These are phyloP conservation scores for Calameuta pallipes DNA, from an alignment of 2,888 invertebrate species.

Conservation along the genomic window DNA sequence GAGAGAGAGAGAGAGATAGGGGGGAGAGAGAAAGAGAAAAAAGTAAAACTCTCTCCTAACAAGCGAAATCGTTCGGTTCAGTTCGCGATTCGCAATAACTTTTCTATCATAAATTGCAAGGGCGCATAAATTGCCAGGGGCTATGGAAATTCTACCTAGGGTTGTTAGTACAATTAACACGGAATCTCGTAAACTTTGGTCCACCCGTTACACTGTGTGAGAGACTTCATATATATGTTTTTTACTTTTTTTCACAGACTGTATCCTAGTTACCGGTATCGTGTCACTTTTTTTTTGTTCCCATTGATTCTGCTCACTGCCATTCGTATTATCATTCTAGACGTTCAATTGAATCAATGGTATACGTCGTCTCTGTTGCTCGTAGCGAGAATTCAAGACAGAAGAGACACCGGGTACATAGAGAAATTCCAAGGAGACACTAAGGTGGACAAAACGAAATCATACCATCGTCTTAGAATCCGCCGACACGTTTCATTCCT, in stretches of 20 bases:
- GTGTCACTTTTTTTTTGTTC: neutral
- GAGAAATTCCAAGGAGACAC: neutral
- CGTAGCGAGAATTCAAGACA: neutral
- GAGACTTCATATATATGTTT: neutral
- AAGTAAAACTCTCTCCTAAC: slow-evolving; percentile 25
- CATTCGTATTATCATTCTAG: neutral
- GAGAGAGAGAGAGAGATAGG: slow-evolving; percentile 18
- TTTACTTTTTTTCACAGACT: neutral
- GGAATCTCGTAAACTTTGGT: slow-evolving; percentile 39
- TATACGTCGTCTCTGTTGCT: neutral
- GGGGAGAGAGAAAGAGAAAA: neutral
- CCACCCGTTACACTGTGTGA: slow-evolving; percentile 2
- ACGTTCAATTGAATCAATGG: neutral
- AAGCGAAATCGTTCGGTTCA: neutral
- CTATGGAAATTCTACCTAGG: neutral
- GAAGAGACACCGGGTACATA: neutral
- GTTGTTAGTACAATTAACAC: slow-evolving; percentile 46
- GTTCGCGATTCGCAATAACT: neutral
- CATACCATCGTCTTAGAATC: neutral
- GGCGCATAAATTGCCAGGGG: neutral
- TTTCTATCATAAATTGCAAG: slow-evolving; percentile 1
- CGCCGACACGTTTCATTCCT: neutral
- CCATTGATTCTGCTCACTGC: neutral
- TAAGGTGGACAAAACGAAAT: neutral
- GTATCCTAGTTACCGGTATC: neutral